phyloP scores from a whole-genome alignment of 2,888 invertebrate genomes.

The Heteromyza rotundicornis region DNA sequence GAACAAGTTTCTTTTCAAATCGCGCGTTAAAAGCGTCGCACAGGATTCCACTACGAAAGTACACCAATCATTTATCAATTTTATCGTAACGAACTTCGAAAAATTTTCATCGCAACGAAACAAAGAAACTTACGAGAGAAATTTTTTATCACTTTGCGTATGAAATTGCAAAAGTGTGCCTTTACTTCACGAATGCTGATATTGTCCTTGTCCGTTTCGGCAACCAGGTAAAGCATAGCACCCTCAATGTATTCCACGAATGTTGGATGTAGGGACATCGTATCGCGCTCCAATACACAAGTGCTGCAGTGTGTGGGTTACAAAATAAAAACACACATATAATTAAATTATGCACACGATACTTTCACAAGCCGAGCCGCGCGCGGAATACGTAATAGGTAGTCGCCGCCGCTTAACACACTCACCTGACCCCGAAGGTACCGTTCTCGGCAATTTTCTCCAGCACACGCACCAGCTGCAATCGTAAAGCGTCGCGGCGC shows the following conservation, averaged over 20 bases:
- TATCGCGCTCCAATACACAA: conserved; percentile 82
- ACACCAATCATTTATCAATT: too few relatives aligned
- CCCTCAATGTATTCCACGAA: conserved; percentile 96
- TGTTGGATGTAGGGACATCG: conserved; percentile 82
- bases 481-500: conserved; percentile 87
- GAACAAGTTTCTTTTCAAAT: conserved; percentile 86
- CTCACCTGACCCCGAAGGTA: conserved; percentile 80
- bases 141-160: conserved; percentile 91
- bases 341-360: not conserved
- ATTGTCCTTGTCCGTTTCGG: conserved; percentile 92
- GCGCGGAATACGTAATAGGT: not conserved
- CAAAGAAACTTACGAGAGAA: conserved; percentile 79
- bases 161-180: conserved; percentile 92
- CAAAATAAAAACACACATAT: conserved; percentile 1
- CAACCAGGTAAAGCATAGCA: conserved; percentile 86
- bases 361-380: too few relatives aligned
- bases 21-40: conserved; percentile 83
- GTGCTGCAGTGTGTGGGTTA: conserved; percentile 64
- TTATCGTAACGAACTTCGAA: not conserved
- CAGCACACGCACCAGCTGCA: conserved; percentile 90
- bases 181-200: conserved; percentile 87
- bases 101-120: too few relatives aligned
- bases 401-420: not conserved
- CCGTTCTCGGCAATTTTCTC: conserved; percentile 91
- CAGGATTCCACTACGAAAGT: conserved; percentile 79